A percentile compares a stretch with the other conserved stretches of the same genome.
phyloP scores from a whole-genome alignment of 2,888 invertebrate genomes.

The Tribolium freemani region DNA sequence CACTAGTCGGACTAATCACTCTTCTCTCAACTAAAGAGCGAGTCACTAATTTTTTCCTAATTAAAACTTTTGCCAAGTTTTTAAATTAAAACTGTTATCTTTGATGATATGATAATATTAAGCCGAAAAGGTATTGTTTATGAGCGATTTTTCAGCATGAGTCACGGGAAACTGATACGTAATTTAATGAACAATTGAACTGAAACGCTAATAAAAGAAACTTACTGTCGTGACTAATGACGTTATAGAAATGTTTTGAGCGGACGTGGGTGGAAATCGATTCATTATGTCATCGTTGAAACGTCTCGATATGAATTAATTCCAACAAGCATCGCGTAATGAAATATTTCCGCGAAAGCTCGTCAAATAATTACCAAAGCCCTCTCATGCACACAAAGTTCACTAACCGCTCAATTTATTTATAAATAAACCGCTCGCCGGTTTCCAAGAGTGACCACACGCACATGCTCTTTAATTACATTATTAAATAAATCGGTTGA shows the following conservation, averaged over 20 bases:
- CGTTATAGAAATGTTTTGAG: slow-evolving; percentile 15
- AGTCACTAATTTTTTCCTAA: too few species aligned
- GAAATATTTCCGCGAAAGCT: slow-evolving; percentile 5
- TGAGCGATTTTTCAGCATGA: slow-evolving; percentile 17
- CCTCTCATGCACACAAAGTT: not conserved
- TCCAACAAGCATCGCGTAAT: slow-evolving; percentile 14
- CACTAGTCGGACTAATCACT: not conserved
- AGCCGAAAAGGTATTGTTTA: not conserved
- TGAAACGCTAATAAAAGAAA: slow-evolving; percentile 22
- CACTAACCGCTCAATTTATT: slow-evolving; percentile 34
- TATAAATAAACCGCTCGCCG: slow-evolving; percentile 23
- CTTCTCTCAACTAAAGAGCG: too few species aligned
- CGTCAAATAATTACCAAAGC: slow-evolving; percentile 14
- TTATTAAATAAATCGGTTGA: slow-evolving; percentile 12
- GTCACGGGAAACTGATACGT: slow-evolving; percentile 17
- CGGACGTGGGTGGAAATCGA: slow-evolving; percentile 24
- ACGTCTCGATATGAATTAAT: slow-evolving; percentile 8
- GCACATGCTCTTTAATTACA: slow-evolving; percentile 6
- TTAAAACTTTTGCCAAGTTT: too few species aligned
- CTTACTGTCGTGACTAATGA: slow-evolving; percentile 22
- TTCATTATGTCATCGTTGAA: slow-evolving; percentile 27
- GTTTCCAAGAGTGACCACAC: slow-evolving; percentile 15
- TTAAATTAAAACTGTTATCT: too few species aligned
- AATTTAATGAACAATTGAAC: slow-evolving; percentile 35
- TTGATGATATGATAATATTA: too few species aligned